Evolutionary conservation across 2,888 invertebrate genomes (phyloP), one percentile per base, ranked within the genome.

Genomic region (Notocelia uddmanniana): DNA sequence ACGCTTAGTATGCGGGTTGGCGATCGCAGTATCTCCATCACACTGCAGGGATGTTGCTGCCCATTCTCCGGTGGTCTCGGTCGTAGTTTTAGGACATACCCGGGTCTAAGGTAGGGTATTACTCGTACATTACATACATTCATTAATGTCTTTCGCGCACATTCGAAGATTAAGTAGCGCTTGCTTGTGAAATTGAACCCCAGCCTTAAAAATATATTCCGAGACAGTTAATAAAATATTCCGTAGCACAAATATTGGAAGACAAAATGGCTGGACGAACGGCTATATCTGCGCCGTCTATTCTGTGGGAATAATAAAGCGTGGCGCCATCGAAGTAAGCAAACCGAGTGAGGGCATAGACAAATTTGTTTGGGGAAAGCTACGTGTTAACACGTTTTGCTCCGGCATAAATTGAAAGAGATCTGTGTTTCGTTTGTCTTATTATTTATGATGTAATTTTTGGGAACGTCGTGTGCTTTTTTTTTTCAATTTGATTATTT

Each of bases 331-430:
- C 77, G 80, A 79, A 85, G 83, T 84, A 85, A 88, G 84, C 86
- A 86, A 86, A 88, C 85, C 83, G 82, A 81, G 82, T 77, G 79
- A 81, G 81, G 81, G 80, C 77, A 81, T 83, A 85, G 83, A 88
- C 84, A 87, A 85, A 88, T 88, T 87, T 87, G 85, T 89, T 88
- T 88, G 84, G 82, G 80, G 81, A 83, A 77, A 77, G 80, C 78
- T 84, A 85, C 85, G 86, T 84, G 83, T 81, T 80, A 82, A 79
- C 84, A 85, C 84, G 82, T 83, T 75, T 76, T 73, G 71, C 74
- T 80, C 78, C 76, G 78, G 78, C 81, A 80, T 80, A 83, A 86
- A 86, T 81, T 83, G 80, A 37, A 78, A 76, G 80, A 77, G 63
- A 70, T 80, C 79, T 80, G 77, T 78, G 60, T 66, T 55, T 45